Percentiles rank a stretch among this genome's conserved stretches.
Evolutionary conservation across 2,113 vertebrate genomes (phyloP).

Genomic region (Podiceps cristatus): DNA sequence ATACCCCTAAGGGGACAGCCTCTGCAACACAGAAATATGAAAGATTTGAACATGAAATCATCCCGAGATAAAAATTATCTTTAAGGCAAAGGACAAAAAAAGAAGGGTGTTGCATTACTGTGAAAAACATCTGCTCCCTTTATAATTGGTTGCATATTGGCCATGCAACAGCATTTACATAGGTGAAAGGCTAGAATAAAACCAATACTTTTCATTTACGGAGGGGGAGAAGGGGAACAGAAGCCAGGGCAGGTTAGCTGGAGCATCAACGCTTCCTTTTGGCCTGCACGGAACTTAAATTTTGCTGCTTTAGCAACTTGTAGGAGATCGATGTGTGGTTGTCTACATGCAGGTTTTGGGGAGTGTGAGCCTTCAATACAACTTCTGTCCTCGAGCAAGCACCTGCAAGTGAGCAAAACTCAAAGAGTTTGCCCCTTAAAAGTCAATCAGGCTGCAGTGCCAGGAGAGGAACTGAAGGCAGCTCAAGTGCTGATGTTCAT

Average conservation of each 20-base stretch:
- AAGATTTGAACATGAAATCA: neutral
- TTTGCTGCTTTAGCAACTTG: neutral
- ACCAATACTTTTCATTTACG: neutral
- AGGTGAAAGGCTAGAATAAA: neutral
- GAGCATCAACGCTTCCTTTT: neutral
- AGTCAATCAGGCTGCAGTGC: neutral
- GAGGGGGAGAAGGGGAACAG: neutral
- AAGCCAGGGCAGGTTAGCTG: neutral
- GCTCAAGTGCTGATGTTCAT: neutral
- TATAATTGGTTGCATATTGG: neutral
- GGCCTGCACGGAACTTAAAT: neutral
- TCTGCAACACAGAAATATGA: neutral
- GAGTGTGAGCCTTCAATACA: neutral
- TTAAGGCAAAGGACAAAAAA: neutral
- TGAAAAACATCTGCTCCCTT: neutral
- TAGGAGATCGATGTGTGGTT: fast-evolving
- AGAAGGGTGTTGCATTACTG: neutral
- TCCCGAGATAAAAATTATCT: neutral
- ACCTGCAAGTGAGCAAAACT: neutral
- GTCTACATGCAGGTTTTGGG: neutral
- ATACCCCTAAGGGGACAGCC: neutral
- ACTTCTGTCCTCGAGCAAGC: neutral
- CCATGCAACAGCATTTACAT: neutral
- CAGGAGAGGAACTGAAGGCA: neutral
- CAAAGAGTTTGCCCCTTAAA: neutral